phyloP scores from a whole-genome alignment of 2,113 vertebrate genomes.

The Mobula hypostoma region DNA sequence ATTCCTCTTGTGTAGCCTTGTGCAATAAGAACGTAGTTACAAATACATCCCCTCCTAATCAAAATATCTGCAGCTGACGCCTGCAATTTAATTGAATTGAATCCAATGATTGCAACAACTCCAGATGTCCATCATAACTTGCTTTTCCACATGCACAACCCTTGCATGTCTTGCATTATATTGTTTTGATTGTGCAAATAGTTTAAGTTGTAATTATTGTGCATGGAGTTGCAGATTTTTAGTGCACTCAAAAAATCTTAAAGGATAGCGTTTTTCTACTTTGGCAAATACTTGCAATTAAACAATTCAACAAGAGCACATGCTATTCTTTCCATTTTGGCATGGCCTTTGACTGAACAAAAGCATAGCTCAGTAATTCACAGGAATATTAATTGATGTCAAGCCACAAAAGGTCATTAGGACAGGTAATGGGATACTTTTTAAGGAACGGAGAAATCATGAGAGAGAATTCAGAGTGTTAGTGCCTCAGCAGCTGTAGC shows the following conservation, averaged over 20 bases:
- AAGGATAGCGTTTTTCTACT: conserved; percentile 19
- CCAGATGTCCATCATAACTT: background rate
- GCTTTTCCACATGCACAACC: background rate
- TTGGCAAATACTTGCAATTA: background rate
- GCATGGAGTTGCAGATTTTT: background rate
- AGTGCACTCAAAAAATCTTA: background rate
- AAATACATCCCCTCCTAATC: background rate
- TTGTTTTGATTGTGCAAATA: background rate
- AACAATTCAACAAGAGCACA: background rate
- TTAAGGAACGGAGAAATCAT: too few relatives aligned
- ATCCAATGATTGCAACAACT: background rate
- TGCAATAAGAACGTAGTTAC: background rate
- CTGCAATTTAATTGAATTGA: background rate
- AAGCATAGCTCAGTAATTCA: too few relatives aligned
- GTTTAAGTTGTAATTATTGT: background rate
- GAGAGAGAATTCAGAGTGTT: background rate
- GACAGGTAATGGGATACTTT: too few relatives aligned
- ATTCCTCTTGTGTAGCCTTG: background rate
- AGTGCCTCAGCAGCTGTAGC: background rate
- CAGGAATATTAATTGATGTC: too few relatives aligned
- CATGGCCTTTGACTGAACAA: too few relatives aligned
- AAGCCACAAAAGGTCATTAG: too few relatives aligned
- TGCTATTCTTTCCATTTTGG: too few relatives aligned
- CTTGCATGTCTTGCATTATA: background rate
- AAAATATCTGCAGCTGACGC: background rate